A percentile compares a stretch with the other conserved stretches of the same genome.
Evolutionary conservation across 2,797 vertebrate genomes (phyloP).

Genomic region (Hafferia zeledoni): DNA sequence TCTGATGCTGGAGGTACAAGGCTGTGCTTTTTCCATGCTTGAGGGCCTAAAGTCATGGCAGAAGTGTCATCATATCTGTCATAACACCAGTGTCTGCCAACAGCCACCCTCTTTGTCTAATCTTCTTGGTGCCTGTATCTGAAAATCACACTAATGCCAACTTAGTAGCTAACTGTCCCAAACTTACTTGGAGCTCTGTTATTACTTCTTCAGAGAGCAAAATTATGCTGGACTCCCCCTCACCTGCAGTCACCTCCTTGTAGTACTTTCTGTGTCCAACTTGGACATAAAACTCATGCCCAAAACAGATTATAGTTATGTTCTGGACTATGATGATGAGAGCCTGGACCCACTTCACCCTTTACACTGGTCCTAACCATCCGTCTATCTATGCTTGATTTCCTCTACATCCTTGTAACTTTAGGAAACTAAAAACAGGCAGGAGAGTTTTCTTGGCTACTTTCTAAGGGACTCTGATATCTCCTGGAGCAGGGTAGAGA

Average conservation of each 20-base stretch:
- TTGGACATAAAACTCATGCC: background rate
- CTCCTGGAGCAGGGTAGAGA: background rate
- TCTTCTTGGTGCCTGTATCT: background rate
- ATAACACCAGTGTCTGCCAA: background rate
- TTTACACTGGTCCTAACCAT: background rate
- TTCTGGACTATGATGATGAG: background rate
- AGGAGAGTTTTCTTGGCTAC: background rate
- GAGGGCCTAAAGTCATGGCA: background rate
- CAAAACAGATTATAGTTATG: background rate
- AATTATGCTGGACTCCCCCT: background rate
- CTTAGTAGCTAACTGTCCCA: background rate
- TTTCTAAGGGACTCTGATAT: background rate
- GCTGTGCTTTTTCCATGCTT: background rate
- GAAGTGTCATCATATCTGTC: background rate
- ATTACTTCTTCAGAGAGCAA: background rate
- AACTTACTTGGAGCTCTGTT: background rate
- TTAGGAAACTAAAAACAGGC: background rate
- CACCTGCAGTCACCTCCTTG: background rate
- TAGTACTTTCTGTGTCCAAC: background rate
- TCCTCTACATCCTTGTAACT: background rate
- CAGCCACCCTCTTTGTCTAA: background rate
- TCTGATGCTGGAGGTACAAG: background rate
- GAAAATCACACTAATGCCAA: background rate
- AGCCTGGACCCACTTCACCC: background rate
- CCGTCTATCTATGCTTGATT: background rate